Percentiles rank a stretch among this genome's conserved stretches.
These are phyloP conservation scores for Epizoanthus rinbou DNA, from an alignment of 92 coral and sea anemone species.

Conservation along the genomic window DNA sequence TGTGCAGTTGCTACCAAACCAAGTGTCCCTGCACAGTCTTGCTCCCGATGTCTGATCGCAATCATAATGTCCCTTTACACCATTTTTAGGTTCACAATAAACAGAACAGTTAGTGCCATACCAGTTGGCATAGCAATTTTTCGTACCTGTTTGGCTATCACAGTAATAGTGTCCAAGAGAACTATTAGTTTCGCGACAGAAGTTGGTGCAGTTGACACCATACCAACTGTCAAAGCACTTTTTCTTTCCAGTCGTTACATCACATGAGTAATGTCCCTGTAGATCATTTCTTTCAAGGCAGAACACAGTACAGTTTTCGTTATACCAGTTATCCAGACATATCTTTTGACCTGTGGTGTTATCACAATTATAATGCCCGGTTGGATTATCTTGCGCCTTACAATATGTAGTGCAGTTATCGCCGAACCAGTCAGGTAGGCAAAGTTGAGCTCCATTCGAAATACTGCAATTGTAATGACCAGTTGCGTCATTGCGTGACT, in stretches of 20 bases:
- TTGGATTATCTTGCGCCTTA: conserved; percentile 21
- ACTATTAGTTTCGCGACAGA: conserved; percentile 59
- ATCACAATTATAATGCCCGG: conserved; percentile 60
- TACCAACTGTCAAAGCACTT: conserved; percentile 66
- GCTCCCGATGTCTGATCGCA: conserved; percentile 59
- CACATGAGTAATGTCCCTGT: conserved; percentile 58
- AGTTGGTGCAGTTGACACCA: conserved; percentile 56
- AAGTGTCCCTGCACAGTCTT: conserved; percentile 58
- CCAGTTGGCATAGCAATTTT: conserved; percentile 56
- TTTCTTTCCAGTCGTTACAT: conserved; percentile 54
- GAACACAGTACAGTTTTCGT: conserved; percentile 56
- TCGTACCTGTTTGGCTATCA: conserved; percentile 51
- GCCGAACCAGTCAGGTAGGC: conserved; percentile 72
- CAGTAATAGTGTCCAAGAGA: conserved; percentile 56
- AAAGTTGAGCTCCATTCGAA: conserved; percentile 59
- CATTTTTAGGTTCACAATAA: conserved; percentile 42
- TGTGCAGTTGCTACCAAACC: conserved; percentile 69
- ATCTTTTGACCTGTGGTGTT: conserved; percentile 39
- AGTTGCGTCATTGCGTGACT: conserved; percentile 34
- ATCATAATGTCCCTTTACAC: conserved; percentile 47
- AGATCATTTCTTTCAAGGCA: conserved; percentile 53
- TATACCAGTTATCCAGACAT: conserved; percentile 59
- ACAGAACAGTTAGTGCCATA: conserved; percentile 57
- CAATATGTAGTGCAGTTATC: conserved; percentile 41
- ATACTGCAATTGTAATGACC: conserved; percentile 64